Evolutionary conservation across 2,113 vertebrate genomes (phyloP), one percentile per base, ranked within the genome.

Genomic region (Neofelis nebulosa): DNA sequence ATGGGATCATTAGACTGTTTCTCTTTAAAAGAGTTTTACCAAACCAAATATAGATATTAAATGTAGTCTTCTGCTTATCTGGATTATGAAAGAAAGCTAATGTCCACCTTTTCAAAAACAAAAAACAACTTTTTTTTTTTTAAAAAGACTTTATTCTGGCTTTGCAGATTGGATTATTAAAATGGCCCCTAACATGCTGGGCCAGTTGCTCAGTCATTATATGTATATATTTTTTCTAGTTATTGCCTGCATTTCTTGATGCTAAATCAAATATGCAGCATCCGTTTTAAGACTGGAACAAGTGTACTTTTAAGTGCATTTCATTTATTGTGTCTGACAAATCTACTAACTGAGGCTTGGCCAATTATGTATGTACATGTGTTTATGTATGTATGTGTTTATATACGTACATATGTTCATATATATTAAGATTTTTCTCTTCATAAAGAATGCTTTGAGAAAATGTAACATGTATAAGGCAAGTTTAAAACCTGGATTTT

Each of bases 1-100:
- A 63, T 89, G 50, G 65, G 65, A 23, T 93, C 23, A 52, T 94
- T 68, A 86, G 66, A 66, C 89, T 19, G 8, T 93, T 97, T 96
- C 36, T 57, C 36, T 87, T 87, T 61, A 33, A 86, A 41, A 41
- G 55, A 86, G 57, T 93, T 94, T 73, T 79, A 89, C 25, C n/a
- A 89, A 74, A 78, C 57, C 29, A 80, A 2, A 57, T 97, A 16
- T 4, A 13, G 52, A 12, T 81, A 10, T 89, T 93, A 48, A 92
- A 71, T 94, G 12, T 89, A 79, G 50, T 89, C 50, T 96, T 93
- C 66, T 90, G 41, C 7, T 92, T 83, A 21, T 33, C n/a, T 92
- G 38, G n/a, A 87, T 90, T 87, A 69, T 82, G 13, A 82, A 89
- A 55, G 41, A 21, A 84, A 91, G 55, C 16, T 74, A 57, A 50